These are phyloP conservation scores for Ptychochromis oligacanthus DNA, from an alignment of 2,113 vertebrate genomes.

Conservation along the genomic window DNA sequence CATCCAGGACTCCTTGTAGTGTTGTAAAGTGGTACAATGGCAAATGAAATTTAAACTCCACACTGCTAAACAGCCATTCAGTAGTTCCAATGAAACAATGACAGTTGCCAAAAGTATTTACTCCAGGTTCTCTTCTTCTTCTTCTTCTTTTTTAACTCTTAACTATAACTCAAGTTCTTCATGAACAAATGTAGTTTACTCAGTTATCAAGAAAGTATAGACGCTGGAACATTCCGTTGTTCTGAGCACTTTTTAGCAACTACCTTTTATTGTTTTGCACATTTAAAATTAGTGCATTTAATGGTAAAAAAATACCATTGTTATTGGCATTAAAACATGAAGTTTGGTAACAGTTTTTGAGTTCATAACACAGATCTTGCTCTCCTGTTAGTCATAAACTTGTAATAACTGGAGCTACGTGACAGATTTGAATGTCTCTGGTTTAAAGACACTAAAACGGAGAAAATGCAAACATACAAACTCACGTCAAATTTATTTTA, in stretches of 20 bases:
- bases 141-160: too few species aligned
- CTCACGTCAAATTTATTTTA: constrained; percentile 5
- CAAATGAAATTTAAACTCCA: background rate
- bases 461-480: constrained; percentile 1
- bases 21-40: background rate
- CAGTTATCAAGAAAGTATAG: accelerated
- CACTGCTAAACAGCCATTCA: background rate
- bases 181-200: background rate
- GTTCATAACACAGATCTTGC: background rate
- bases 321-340: background rate
- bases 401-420: background rate
- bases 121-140: background rate
- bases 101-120: background rate
- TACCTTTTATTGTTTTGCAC: background rate
- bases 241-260: background rate
- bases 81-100: background rate
- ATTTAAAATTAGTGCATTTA: background rate
- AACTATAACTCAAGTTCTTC: background rate
- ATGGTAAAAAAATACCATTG: background rate
- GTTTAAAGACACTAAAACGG: background rate
- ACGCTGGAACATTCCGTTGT: background rate
- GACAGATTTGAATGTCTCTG: background rate
- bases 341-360: background rate
- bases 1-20: background rate
- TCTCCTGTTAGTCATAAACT: background rate